Percentiles rank a stretch among this genome's conserved stretches.
These are phyloP conservation scores for Cydia fagiglandana DNA, from an alignment of 1,140 invertebrate species.

Conservation along the genomic window DNA sequence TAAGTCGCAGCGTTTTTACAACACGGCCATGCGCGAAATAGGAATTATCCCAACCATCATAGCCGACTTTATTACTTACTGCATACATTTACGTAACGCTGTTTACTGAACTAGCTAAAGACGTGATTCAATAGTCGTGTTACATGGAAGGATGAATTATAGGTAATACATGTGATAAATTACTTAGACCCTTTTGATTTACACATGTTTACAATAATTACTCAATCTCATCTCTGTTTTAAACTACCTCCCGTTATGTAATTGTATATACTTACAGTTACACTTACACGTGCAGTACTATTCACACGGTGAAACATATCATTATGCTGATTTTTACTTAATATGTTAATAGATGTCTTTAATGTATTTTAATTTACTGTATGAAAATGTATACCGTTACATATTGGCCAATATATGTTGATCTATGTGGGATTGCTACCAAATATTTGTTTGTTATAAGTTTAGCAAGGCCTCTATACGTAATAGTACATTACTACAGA, in stretches of 20 bases:
- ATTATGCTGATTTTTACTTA: no score
- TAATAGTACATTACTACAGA: no score
- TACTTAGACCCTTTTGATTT: background rate
- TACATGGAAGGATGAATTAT: background rate
- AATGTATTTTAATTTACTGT: no score
- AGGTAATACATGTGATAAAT: background rate
- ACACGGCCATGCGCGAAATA: slow-evolving; percentile 1
- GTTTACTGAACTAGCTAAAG: slow-evolving; percentile 4
- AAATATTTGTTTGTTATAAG: no score
- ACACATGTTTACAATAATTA: background rate
- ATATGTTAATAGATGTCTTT: no score
- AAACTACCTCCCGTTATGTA: background rate
- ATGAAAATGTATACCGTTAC: no score
- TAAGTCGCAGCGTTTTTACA: background rate
- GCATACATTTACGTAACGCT: slow-evolving; percentile 1
- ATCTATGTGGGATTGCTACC: no score
- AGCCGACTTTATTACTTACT: background rate
- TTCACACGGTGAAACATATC: background rate
- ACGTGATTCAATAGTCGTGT: background rate
- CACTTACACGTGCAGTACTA: background rate
- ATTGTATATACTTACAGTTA: background rate
- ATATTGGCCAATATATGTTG: no score
- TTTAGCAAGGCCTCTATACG: no score
- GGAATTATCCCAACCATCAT: slow-evolving; percentile 5
- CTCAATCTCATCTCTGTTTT: background rate